These are phyloP conservation scores for Lepidochitona cinerea DNA, from an alignment of 2,888 invertebrate species.

Conservation along the genomic window DNA sequence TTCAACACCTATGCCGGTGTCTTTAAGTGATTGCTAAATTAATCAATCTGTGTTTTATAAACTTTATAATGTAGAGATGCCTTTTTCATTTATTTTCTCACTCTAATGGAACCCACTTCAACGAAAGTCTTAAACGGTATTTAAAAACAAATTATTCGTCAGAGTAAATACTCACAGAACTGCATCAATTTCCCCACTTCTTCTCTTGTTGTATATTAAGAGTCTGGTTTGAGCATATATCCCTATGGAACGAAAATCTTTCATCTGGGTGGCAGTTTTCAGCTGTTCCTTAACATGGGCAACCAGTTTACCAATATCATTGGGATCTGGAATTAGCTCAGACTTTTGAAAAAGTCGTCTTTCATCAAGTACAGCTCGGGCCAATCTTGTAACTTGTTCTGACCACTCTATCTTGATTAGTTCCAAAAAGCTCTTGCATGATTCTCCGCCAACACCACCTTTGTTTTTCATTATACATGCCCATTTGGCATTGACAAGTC, in stretches of 20 bases:
- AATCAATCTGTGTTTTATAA: no score
- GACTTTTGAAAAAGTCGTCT: neutral
- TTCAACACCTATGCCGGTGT: no score
- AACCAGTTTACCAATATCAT: neutral
- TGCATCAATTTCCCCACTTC: conserved; percentile 14
- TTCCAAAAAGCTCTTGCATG: neutral
- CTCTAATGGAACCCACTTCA: no score
- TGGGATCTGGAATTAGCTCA: neutral
- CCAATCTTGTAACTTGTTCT: neutral
- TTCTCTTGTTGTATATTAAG: conserved; percentile 19
- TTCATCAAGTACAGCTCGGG: neutral
- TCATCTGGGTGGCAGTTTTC: neutral
- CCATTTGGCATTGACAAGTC: neutral
- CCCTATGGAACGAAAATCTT: neutral
- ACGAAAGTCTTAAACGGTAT: no score
- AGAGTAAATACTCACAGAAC: neutral
- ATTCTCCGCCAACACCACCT: neutral
- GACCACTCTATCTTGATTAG: neutral
- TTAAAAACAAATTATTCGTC: no score
- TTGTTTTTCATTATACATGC: neutral
- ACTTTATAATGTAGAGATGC: no score
- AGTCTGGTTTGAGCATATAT: conserved; percentile 12
- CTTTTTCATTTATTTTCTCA: no score
- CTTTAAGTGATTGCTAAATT: no score
- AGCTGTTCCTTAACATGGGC: neutral